These are phyloP conservation scores for Hyposoter didymator DNA, from an alignment of 2,888 invertebrate genomes.

Conservation along the genomic window DNA sequence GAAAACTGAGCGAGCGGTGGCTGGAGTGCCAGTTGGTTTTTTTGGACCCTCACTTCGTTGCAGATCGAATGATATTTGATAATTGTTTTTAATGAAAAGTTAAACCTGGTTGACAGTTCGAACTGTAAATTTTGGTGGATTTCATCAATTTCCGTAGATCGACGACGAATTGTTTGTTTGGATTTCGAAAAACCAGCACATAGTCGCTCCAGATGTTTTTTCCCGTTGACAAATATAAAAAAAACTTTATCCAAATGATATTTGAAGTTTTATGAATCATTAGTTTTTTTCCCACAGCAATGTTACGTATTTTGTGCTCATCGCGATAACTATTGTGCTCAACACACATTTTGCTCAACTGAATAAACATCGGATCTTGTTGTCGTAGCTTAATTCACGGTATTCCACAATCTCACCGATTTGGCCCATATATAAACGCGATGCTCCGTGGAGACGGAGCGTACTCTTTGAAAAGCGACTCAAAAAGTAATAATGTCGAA, in stretches of 20 bases:
- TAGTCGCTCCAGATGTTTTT: too few species aligned
- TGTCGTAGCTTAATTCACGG: neutral
- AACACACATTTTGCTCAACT: neutral
- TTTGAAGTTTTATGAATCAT: neutral
- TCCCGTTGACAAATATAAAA: neutral
- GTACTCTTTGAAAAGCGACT: neutral
- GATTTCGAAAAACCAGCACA: too few species aligned
- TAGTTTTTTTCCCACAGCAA: too few species aligned
- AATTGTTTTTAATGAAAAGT: too few species aligned
- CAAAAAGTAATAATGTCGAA: neutral
- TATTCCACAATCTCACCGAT: neutral
- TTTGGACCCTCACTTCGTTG: too few species aligned
- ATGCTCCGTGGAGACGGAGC: neutral
- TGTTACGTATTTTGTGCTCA: neutral
- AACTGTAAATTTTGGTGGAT: too few species aligned
- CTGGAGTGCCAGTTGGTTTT: too few species aligned
- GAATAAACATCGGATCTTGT: neutral
- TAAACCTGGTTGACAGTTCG: too few species aligned
- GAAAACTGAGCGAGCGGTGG: too few species aligned
- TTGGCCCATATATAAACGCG: neutral
- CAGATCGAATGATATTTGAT: too few species aligned
- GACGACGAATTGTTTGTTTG: too few species aligned
- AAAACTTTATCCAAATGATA: neutral
- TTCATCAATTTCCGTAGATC: too few species aligned
- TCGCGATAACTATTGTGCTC: neutral